phyloP scores from a whole-genome alignment of 53 echinoderm and acorn worm species.

The Actinopyga echinites region DNA sequence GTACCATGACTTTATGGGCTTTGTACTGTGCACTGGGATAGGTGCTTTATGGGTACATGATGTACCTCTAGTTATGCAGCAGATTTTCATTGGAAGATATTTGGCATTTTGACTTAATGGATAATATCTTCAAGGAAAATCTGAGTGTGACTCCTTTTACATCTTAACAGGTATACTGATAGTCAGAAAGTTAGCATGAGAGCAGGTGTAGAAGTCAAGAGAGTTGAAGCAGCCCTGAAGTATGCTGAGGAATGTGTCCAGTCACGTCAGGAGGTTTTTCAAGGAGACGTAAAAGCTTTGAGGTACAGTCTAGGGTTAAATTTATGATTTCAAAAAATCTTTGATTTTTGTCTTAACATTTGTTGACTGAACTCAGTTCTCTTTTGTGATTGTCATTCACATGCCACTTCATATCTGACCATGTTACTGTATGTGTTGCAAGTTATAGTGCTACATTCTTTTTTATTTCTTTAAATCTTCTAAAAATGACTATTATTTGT shows the following conservation, averaged over 20 bases:
- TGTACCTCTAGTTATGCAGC: neutral
- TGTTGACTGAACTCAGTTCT: too few relatives aligned
- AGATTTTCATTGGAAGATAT: neutral
- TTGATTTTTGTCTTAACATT: too few relatives aligned
- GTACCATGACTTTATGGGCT: too few relatives aligned
- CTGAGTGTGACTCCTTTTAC: neutral
- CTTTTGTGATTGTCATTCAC: too few relatives aligned
- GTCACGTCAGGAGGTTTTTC: constrained; percentile 56
- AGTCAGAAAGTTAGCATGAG: constrained; percentile 75
- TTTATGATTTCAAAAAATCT: too few relatives aligned
- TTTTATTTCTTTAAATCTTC: too few relatives aligned
- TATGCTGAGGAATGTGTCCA: constrained; percentile 72
- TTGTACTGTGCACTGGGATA: too few relatives aligned
- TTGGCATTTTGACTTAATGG: neutral
- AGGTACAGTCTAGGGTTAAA: constrained; percentile 50
- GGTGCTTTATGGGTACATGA: too few relatives aligned
- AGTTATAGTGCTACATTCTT: too few relatives aligned
- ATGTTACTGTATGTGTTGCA: too few relatives aligned
- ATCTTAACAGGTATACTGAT: constrained; percentile 69
- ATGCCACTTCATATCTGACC: too few relatives aligned
- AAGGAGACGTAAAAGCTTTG: constrained; percentile 53
- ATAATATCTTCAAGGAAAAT: neutral
- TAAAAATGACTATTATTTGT: too few relatives aligned
- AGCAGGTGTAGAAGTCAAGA: constrained; percentile 66
- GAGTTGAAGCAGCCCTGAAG: constrained; percentile 71